These are phyloP conservation scores for Montipora foliosa DNA, from an alignment of 64 coral and sea anemone species.

Conservation along the genomic window DNA sequence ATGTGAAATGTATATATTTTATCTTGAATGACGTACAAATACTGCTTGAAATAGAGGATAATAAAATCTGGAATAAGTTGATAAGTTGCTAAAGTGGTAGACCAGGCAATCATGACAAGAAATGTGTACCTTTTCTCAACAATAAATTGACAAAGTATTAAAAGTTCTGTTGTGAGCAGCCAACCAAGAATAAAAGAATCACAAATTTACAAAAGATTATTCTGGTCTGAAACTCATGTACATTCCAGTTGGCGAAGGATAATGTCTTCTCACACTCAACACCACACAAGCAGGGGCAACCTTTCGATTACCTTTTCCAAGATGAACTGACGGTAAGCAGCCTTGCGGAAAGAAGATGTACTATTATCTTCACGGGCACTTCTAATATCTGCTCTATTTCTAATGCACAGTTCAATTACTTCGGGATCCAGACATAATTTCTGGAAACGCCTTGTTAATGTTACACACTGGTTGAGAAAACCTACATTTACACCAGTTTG, in stretches of 20 bases:
- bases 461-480: background rate
- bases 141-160: no score
- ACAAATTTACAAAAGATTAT: no score
- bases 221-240: conserved; percentile 11
- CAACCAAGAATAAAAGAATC: no score
- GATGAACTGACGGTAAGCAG: conserved; percentile 33
- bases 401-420: background rate
- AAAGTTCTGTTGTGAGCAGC: no score
- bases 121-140: no score
- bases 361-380: background rate
- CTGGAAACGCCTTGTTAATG: background rate
- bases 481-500: conserved; percentile 13
- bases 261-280: background rate
- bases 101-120: no score
- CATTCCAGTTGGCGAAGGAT: conserved; percentile 17
- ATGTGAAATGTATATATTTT: no score
- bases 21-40: no score
- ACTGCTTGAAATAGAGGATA: no score
- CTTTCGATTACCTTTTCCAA: conserved; percentile 40
- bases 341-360: conserved; percentile 2
- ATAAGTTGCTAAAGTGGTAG: no score
- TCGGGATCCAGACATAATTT: conserved; percentile 23
- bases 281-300: conserved; percentile 39
- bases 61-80: no score
- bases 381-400: background rate